These are phyloP conservation scores for Isoperla grammatica DNA, from an alignment of 2,888 invertebrate species.

Conservation along the genomic window DNA sequence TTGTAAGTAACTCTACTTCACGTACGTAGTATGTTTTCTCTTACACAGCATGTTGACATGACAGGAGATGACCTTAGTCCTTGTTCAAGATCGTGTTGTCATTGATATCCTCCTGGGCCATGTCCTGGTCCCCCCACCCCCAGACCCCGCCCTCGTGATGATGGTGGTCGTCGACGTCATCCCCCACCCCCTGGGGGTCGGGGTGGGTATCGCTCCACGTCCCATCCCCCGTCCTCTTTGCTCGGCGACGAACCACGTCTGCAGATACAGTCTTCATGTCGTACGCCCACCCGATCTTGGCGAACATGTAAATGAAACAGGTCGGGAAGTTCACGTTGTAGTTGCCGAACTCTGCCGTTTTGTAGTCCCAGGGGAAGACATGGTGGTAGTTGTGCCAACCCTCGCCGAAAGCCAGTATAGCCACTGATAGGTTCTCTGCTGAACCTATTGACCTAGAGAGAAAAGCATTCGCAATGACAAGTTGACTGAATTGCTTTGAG, in stretches of 20 bases:
- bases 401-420: slow-evolving; percentile 70
- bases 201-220: slow-evolving; percentile 37
- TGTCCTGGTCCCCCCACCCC: slow-evolving; percentile 29
- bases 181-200: slow-evolving; percentile 33
- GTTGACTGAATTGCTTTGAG: too few species aligned
- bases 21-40: too few species aligned
- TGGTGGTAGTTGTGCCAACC: slow-evolving; percentile 96
- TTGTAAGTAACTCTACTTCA: too few species aligned
- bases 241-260: slow-evolving; percentile 62
- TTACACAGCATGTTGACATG: too few species aligned
- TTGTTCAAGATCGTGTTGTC: slow-evolving; percentile 33
- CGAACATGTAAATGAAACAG: slow-evolving; percentile 50
- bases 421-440: slow-evolving; percentile 57
- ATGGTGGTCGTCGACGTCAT: slow-evolving; percentile 37
- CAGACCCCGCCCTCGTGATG: slow-evolving; percentile 42
- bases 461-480: too few species aligned
- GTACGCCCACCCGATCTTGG: slow-evolving; percentile 45
- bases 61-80: too few species aligned
- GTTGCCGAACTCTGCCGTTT: slow-evolving; percentile 75
- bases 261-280: slow-evolving; percentile 61
- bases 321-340: slow-evolving; percentile 50
- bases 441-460: too few species aligned
- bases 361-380: slow-evolving; percentile 90
- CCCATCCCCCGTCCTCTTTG: slow-evolving; percentile 68
- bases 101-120: slow-evolving; percentile 34